Percentiles rank a stretch among this genome's conserved stretches.
These are phyloP conservation scores for Cantharis rufa DNA, from an alignment of 2,888 invertebrate species.

Conservation along the genomic window DNA sequence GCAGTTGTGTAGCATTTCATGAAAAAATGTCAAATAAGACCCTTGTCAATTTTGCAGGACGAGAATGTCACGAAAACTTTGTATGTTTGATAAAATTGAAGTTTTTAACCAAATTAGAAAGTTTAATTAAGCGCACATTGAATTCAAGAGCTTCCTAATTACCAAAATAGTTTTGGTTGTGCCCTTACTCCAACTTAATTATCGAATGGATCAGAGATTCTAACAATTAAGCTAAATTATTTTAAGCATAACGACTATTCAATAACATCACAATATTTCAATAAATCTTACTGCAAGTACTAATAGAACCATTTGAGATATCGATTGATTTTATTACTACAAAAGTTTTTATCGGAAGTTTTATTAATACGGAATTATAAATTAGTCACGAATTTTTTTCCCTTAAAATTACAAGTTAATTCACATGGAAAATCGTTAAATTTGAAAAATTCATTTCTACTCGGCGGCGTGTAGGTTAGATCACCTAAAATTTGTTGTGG, in stretches of 20 bases:
- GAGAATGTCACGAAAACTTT: background rate
- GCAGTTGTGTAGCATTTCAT: too few relatives aligned
- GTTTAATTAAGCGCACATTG: background rate
- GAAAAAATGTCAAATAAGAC: too few relatives aligned
- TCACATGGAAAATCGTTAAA: background rate
- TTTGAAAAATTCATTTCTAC: background rate
- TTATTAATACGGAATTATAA: background rate
- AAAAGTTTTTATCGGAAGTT: background rate
- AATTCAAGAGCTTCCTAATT: background rate
- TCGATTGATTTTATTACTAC: background rate
- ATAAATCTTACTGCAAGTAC: background rate
- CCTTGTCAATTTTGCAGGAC: too few relatives aligned
- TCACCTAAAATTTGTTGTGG: background rate
- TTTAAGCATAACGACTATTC: background rate
- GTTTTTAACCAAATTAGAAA: background rate
- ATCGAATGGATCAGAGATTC: background rate
- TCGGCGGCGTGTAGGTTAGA: background rate
- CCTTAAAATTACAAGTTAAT: background rate
- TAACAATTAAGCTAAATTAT: background rate
- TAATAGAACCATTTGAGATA: background rate
- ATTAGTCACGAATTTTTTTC: background rate
- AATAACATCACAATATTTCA: background rate
- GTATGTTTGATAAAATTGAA: background rate
- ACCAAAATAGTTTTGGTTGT: background rate
- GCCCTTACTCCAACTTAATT: background rate